Evolutionary conservation across 2,888 invertebrate species (phyloP), one percentile per base, ranked within the genome.

Genomic region (Campaea margaritaria): DNA sequence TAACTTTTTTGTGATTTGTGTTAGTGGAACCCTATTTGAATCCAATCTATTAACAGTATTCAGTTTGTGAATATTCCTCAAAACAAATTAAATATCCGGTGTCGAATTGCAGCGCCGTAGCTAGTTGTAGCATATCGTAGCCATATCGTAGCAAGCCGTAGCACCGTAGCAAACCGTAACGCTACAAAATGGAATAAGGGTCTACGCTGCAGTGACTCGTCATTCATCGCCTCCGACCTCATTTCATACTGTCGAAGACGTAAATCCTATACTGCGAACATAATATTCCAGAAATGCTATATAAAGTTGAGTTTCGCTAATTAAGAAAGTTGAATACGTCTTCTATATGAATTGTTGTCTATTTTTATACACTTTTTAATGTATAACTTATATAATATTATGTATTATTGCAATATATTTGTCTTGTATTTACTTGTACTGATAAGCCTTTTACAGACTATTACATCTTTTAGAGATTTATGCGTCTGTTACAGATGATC

Each of bases 111-210:
- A 39, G 42, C 42, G 0, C 12, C 31, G 31, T 31, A 31, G 31
- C 31, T 7, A 31, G 31, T 31, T 10, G 31, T 31, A 31, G 31
- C 31, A 9, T 31, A 3, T 7, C 10, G 10, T 31, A 31, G 31
- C 9, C 31, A 10, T 9, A 1, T 3, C 10, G 10, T 31, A 31
- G 31, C 9, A 31, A 31, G 8, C 31, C 51, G 51, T 51, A 42
- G 43, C 15, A 34, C 5, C 51, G 51, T 43, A 51, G 51, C 43
- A 43, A 51, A n/a, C 51, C 43, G 51, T 51, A 51, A 39, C 14
- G 28, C 27, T 38, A 52, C 38, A 31, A n/a, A 38, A 45, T 27
- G n/a, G 53, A 13, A 16, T 12, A 45, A 53, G 45, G 44, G 44
- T 53, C 38, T 53, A 53, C 45, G 39, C 28, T n/a, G 43, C 43